These are phyloP conservation scores for Eucidaris tribuloides DNA, from an alignment of 35 echinoderm and acorn worm species.

Conservation along the genomic window DNA sequence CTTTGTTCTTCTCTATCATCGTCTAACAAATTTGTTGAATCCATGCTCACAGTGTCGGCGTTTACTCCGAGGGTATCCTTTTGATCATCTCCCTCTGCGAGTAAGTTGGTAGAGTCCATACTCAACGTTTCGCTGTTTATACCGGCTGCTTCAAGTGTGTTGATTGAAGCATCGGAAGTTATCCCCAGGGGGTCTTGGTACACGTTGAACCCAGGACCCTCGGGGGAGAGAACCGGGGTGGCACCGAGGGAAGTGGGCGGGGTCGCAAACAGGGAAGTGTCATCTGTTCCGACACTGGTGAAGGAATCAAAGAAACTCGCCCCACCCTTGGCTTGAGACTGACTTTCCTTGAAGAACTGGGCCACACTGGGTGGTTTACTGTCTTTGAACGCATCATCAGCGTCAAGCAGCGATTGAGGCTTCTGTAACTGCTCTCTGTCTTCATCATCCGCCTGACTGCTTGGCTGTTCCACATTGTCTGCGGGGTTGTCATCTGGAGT, in stretches of 20 bases:
- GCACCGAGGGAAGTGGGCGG: constrained; percentile 21
- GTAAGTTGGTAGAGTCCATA: constrained; percentile 9
- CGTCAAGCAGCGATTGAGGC: not conserved
- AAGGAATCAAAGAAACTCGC: constrained; percentile 65
- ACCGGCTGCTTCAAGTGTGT: not conserved
- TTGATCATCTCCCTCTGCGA: not conserved
- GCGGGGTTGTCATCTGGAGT: not conserved
- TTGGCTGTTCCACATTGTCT: not conserved
- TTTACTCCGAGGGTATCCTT: not conserved
- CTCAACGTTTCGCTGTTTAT: constrained; percentile 17
- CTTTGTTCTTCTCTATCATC: constrained; percentile 19
- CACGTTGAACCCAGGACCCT: not conserved
- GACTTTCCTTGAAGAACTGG: constrained; percentile 24
- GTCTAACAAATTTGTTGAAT: not conserved
- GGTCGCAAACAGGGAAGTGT: not conserved
- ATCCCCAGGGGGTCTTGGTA: not conserved
- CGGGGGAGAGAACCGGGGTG: not conserved
- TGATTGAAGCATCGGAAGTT: not conserved
- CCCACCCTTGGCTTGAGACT: not conserved
- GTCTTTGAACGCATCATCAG: not conserved
- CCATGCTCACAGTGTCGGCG: constrained; percentile 9
- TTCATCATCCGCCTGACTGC: not conserved
- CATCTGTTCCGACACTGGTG: constrained; percentile 2
- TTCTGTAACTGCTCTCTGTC: not conserved
- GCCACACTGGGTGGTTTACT: not conserved